phyloP scores from a whole-genome alignment of 2,113 vertebrate species.

The Myrmecophaga tridactyla region DNA sequence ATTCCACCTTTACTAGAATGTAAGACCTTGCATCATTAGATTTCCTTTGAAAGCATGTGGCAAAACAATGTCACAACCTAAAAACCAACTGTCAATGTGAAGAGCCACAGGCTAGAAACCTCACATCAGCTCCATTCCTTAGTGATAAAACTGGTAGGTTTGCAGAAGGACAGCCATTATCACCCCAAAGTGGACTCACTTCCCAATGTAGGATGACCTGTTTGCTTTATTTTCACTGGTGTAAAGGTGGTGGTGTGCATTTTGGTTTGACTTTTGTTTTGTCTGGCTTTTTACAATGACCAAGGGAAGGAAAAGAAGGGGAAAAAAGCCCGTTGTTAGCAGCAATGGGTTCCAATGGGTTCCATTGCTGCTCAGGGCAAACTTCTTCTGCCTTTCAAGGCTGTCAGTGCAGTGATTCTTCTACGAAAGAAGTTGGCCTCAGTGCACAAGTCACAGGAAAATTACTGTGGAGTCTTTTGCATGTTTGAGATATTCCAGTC shows the following conservation, averaged over 20 bases:
- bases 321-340: not conserved
- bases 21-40: constrained; percentile 23
- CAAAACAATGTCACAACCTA: not conserved
- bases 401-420: constrained; percentile 10
- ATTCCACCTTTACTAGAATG: constrained; percentile 32
- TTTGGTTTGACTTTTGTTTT: not conserved
- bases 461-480: constrained; percentile 37
- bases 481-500: not conserved
- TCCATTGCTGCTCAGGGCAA: not conserved
- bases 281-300: not conserved
- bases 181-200: not conserved
- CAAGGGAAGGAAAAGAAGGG: not conserved
- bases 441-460: constrained; percentile 48
- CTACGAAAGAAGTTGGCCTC: constrained; percentile 40
- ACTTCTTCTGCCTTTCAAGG: not conserved
- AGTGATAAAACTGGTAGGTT: not conserved
- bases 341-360: too few species aligned
- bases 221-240: not conserved
- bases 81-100: not conserved
- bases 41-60: not conserved
- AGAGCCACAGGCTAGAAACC: not conserved
- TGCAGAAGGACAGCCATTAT: not conserved
- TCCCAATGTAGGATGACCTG: not conserved
- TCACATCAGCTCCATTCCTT: not conserved
- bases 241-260: not conserved